Evolutionary conservation across 1,140 invertebrate genomes (phyloP).

Genomic region (Penaeus vannamei): DNA sequence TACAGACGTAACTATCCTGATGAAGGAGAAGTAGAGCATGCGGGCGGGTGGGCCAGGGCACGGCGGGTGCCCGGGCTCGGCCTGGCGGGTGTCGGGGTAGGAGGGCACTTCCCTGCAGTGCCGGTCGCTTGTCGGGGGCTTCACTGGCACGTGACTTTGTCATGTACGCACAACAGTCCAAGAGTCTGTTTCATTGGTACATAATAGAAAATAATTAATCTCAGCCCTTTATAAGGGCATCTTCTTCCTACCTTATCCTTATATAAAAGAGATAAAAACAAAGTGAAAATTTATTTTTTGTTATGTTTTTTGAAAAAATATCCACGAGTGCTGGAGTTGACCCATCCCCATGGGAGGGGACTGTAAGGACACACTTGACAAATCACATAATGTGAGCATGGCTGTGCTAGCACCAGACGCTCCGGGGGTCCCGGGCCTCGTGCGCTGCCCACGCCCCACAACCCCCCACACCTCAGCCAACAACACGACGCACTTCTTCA

Average conservation of each 20-base stretch:
- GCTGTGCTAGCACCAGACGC: conserved; percentile 67
- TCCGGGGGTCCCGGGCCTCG: conserved; percentile 58
- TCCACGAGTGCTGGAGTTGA: conserved; percentile 66
- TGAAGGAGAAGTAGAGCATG: conserved; percentile 36
- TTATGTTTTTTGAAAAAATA: conserved; percentile 67
- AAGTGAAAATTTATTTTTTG: conserved; percentile 66
- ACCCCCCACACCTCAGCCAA: conserved; percentile 43
- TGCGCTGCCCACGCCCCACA: conserved; percentile 42
- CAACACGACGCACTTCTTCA: conserved; percentile 36
- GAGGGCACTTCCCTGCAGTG: conserved; percentile 43
- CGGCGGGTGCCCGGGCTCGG: conserved; percentile 8
- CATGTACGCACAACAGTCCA: conserved; percentile 64
- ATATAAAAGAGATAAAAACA: conserved; percentile 67
- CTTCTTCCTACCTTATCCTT: conserved; percentile 65
- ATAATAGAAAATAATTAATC: conserved; percentile 67
- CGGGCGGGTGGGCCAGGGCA: conserved; percentile 11
- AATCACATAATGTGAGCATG: conserved; percentile 67
- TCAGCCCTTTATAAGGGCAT: conserved; percentile 66
- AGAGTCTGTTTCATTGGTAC: conserved; percentile 65
- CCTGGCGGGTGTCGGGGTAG: conserved; percentile 1
- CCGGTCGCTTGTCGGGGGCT: conserved; percentile 63
- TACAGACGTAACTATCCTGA: conserved; percentile 42
- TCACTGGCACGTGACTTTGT: conserved; percentile 67
- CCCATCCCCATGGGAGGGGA: conserved; percentile 62
- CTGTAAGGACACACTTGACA: conserved; percentile 67